Conservation (phyloP, 1,140 invertebrate species). For the Euura saliciscinereae region DNA sequence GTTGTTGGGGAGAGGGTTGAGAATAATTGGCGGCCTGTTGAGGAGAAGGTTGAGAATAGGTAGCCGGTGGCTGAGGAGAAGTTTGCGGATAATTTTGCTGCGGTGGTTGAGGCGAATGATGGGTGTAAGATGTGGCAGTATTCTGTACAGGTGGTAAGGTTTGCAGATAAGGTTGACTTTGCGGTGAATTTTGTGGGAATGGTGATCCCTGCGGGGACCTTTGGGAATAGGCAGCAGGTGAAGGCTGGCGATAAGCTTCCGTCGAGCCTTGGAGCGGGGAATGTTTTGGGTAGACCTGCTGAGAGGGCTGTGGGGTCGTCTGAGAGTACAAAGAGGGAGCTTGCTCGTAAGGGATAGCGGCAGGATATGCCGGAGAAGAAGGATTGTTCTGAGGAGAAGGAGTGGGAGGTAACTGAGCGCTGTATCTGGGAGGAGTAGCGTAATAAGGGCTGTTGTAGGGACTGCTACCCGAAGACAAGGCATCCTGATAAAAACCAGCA, state of each 20-base stretch:
- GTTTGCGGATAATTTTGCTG: conserved; percentile 45
- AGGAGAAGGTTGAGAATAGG: conserved; percentile 39
- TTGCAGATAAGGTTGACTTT: neutral
- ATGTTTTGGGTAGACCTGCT: conserved; percentile 43
- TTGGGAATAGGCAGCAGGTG: conserved; percentile 37
- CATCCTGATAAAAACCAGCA: conserved; percentile 57
- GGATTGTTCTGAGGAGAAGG: conserved; percentile 57
- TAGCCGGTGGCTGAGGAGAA: conserved; percentile 29
- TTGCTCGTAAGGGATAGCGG: conserved; percentile 49
- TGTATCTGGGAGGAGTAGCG: conserved; percentile 54
- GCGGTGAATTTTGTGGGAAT: conserved; percentile 29
- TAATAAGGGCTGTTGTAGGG: conserved; percentile 58
- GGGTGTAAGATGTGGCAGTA: conserved; percentile 13
- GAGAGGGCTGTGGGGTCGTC: conserved; percentile 34
- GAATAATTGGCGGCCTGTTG: conserved; percentile 44
- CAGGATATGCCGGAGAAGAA: conserved; percentile 52
- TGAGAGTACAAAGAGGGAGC: conserved; percentile 38
- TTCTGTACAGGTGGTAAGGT: neutral
- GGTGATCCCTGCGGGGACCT: conserved; percentile 33
- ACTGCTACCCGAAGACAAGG: conserved; percentile 53
- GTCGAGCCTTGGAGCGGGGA: conserved; percentile 36
- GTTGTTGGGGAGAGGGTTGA: conserved; percentile 38
- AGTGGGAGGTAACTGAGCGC: conserved; percentile 54
- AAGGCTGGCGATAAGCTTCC: conserved; percentile 31
- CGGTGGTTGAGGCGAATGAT: conserved; percentile 27